These are phyloP conservation scores for Dryocosmus kuriphilus DNA, from an alignment of 2,888 invertebrate species.

Conservation along the genomic window DNA sequence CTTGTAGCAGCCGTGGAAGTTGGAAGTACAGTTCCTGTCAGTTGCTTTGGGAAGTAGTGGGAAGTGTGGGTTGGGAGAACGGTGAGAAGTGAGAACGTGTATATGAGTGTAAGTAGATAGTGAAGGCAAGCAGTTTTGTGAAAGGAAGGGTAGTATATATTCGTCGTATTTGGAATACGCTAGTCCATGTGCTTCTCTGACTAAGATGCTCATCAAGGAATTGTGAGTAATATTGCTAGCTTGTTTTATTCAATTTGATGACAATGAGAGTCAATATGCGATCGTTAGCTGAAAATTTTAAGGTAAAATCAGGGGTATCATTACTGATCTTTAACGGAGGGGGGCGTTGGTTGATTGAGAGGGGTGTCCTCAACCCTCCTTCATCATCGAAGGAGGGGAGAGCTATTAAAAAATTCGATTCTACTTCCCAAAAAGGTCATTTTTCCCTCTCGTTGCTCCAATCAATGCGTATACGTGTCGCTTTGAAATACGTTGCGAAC, in stretches of 20 bases:
- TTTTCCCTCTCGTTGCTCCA: slow-evolving; percentile 2
- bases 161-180: slow-evolving; percentile 39
- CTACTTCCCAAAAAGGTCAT: slow-evolving; percentile 25
- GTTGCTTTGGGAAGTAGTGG: slow-evolving; percentile 3
- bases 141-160: slow-evolving; percentile 45
- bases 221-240: slow-evolving; percentile 67
- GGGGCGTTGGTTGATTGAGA: slow-evolving; percentile 53
- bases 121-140: slow-evolving; percentile 9
- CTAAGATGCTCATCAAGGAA: slow-evolving; percentile 76
- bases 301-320: slow-evolving; percentile 56
- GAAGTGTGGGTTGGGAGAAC: no score
- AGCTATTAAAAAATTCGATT: slow-evolving; percentile 42
- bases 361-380: slow-evolving; percentile 60
- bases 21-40: slow-evolving; percentile 25
- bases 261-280: slow-evolving; percentile 11
- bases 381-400: slow-evolving; percentile 43
- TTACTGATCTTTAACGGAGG: slow-evolving; percentile 65
- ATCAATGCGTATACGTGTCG: slow-evolving; percentile 40
- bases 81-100: not conserved
- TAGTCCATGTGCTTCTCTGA: slow-evolving; percentile 57
- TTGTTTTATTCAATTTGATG: slow-evolving; percentile 42
- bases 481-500: slow-evolving; percentile 25
- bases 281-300: slow-evolving; percentile 55
- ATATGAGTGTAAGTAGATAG: slow-evolving; percentile 16
- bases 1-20: not conserved